A percentile compares a stretch with the other conserved stretches of the same genome.
Evolutionary conservation across 2,797 vertebrate species (phyloP).

Genomic region (Pseudochirops cupreus): DNA sequence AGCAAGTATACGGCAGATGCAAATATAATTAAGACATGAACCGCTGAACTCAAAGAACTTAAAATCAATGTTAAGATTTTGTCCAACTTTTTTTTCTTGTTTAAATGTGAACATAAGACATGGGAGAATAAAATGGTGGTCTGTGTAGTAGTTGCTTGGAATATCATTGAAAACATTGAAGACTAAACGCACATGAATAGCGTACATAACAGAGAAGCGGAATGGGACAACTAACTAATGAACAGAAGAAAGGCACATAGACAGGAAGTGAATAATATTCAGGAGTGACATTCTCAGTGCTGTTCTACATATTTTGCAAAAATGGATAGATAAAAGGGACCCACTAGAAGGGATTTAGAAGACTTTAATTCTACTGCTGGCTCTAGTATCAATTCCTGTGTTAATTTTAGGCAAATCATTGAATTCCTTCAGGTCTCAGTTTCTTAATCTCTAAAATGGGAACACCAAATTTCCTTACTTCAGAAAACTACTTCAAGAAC

Average conservation of each 20-base stretch:
- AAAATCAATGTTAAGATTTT: neutral
- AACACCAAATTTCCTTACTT: neutral
- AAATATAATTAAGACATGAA: neutral
- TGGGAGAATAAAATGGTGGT: neutral
- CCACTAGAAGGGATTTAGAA: neutral
- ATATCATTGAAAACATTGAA: neutral
- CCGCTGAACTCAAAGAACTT: neutral
- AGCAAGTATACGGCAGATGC: neutral
- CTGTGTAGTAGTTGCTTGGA: neutral
- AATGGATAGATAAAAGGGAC: neutral
- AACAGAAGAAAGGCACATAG: neutral
- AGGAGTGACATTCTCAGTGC: neutral
- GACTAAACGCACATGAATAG: neutral
- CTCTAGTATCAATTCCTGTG: neutral
- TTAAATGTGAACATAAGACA: neutral
- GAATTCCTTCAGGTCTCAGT: neutral
- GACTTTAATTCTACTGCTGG: neutral
- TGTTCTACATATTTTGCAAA: neutral
- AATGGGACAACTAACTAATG: neutral
- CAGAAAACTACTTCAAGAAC: neutral
- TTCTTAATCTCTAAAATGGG: slow-evolving; percentile 21
- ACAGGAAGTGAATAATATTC: neutral
- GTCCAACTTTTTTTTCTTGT: neutral
- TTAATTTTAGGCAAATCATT: neutral
- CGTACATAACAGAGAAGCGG: neutral